These are phyloP conservation scores for Saccostrea echinata DNA, from an alignment of 1,140 invertebrate genomes.

Conservation along the genomic window DNA sequence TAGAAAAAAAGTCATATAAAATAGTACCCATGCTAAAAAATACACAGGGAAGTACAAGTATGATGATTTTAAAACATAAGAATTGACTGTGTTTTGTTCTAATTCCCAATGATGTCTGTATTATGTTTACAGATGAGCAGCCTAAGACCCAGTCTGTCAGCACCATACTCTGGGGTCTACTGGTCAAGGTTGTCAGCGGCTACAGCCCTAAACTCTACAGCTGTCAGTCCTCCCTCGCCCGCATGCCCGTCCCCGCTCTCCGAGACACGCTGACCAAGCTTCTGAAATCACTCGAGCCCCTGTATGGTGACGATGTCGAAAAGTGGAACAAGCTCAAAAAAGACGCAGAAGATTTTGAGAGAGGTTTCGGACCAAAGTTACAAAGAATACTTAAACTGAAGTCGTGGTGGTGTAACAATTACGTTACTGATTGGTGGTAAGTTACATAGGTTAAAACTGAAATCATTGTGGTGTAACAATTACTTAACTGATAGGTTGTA, in stretches of 20 bases:
- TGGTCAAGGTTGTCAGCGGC: conserved; percentile 80
- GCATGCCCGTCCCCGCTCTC: conserved; percentile 81
- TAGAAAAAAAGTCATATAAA: no score
- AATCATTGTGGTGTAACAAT: background rate
- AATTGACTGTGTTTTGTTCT: no score
- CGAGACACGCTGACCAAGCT: conserved; percentile 78
- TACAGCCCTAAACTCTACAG: conserved; percentile 81
- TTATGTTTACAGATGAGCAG: conserved; percentile 78
- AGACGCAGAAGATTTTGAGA: conserved; percentile 80
- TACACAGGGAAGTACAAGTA: no score
- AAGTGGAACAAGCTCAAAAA: conserved; percentile 77
- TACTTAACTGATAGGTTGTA: background rate
- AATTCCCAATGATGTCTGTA: no score
- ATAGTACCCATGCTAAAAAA: no score
- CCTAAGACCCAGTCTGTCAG: conserved; percentile 75
- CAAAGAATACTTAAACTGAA: conserved; percentile 81
- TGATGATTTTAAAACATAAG: no score
- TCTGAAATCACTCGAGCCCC: conserved; percentile 80
- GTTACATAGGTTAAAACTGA: conserved; percentile 54
- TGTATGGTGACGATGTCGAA: conserved; percentile 78
- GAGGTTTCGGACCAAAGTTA: conserved; percentile 78
- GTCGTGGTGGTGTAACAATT: conserved; percentile 82
- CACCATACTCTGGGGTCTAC: conserved; percentile 79
- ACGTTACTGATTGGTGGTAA: conserved; percentile 83
- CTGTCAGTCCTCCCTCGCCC: conserved; percentile 80